Base-by-base conservation (phyloP, 2,888 invertebrate species). In the Cecidostiba fungosa region DNA sequence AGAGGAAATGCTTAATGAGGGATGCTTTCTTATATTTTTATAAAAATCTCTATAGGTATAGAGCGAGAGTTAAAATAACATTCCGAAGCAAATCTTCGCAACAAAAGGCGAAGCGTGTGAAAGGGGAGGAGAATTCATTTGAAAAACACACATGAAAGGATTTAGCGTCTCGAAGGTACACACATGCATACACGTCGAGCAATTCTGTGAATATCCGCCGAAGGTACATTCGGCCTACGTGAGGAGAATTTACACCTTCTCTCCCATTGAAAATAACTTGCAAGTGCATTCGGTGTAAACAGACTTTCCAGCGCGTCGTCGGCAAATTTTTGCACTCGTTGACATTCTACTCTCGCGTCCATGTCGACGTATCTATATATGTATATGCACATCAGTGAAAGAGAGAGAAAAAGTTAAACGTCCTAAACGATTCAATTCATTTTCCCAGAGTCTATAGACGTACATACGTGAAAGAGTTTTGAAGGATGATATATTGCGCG, bases 191-290 rank as follows among this genome's bases (percentile, higher is more conserved):
- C 54, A n/a, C 23, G 19, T 23, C 39, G 70, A 23, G 39, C 36
- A 23, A 23, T 72, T 72, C 72, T 39, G 43, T 39, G 72, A 72
- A 72, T 72, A 78, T 78, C 43, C 78, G 26, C 14, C 78, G 69
- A 50, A 70, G 70, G 79, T 79, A 23, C 70, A 50, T 72, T 80
- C 70, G 59, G n/a, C 16, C 39, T 73, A 81, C 80, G 80, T 73
- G 80, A 81, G 73, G 19, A 26, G 80, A 59, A 80, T 80, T 54
- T 36, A 23, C 59, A 54, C 26, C 59, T 62, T 26, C n/a, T 3
- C 32, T 50, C 29, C 76, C 76, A 50, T 50, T 50, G 43, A 50
- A 39, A 19, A 36, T 39, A 32, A 36, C 77, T 50, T 43, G 29
- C 29, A 16, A 29, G 32, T 39, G 32, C 54, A 54, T 54, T 76